These are phyloP conservation scores for Caloenas nicobarica DNA, from an alignment of 2,113 vertebrate genomes.

Conservation along the genomic window DNA sequence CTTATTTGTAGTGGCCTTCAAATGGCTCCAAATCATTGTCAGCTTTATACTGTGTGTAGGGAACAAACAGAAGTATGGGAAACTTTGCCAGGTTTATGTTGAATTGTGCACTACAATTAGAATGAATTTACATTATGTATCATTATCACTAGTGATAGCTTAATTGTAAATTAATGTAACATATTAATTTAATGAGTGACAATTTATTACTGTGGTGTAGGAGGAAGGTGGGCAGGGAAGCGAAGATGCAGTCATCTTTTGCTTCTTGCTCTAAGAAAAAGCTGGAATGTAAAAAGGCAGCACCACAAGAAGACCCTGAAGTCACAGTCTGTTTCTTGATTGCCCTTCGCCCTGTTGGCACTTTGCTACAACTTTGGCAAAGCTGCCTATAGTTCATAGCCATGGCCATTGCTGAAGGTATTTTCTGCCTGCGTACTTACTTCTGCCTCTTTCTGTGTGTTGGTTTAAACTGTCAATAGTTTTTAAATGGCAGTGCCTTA, in stretches of 20 bases:
- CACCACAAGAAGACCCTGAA: not conserved
- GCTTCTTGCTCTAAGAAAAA: not conserved
- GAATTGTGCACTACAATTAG: not conserved
- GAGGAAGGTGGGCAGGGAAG: not conserved
- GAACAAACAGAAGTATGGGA: not conserved
- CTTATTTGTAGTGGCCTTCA: not conserved
- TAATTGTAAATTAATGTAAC: conserved; percentile 39
- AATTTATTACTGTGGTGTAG: conserved; percentile 12
- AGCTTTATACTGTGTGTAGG: not conserved
- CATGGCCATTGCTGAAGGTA: not conserved
- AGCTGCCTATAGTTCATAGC: not conserved
- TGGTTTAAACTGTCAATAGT: not conserved
- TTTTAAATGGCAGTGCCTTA: not conserved
- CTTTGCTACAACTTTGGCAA: not conserved
- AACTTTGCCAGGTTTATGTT: not conserved
- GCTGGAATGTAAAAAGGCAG: not conserved
- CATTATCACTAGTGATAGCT: conserved; percentile 5
- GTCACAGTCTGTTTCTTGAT: not conserved
- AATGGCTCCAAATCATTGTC: not conserved
- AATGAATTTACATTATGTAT: not conserved
- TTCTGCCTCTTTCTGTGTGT: not conserved
- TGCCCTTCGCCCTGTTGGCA: not conserved
- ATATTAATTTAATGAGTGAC: conserved; percentile 11
- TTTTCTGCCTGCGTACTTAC: not conserved
- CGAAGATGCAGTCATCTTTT: not conserved